phyloP scores from a whole-genome alignment of 2,888 invertebrate genomes.

The Tipula confusa region DNA sequence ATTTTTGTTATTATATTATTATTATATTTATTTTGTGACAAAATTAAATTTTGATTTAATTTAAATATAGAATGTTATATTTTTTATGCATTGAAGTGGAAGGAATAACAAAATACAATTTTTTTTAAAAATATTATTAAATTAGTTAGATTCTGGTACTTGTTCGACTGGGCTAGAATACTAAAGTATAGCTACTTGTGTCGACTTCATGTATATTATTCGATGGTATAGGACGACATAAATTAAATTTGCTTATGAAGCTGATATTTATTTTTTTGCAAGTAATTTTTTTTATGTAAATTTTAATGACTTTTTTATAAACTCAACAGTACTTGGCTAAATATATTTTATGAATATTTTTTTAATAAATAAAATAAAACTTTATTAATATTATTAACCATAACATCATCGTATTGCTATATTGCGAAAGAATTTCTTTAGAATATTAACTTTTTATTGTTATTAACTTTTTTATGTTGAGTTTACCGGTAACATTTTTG shows the following conservation, averaged over 20 bases:
- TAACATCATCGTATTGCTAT: too few species aligned
- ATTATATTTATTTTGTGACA: not conserved
- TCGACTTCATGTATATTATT: too few species aligned
- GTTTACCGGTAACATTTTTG: too few species aligned
- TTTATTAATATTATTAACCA: too few species aligned
- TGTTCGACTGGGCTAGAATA: not conserved
- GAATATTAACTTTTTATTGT: too few species aligned
- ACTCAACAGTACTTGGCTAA: too few species aligned
- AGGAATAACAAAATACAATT: not conserved
- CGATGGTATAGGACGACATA: not conserved
- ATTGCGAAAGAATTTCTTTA: too few species aligned
- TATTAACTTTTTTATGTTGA: too few species aligned
- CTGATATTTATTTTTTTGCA: not conserved
- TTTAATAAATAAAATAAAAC: too few species aligned
- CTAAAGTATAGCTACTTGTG: not conserved
- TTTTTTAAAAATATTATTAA: not conserved
- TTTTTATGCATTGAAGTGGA: not conserved
- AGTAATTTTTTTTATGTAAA: not conserved
- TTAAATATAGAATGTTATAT: not conserved
- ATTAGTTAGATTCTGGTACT: not conserved
- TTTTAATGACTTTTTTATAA: not conserved
- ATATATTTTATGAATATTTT: too few species aligned
- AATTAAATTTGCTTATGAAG: not conserved
- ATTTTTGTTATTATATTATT: not conserved
- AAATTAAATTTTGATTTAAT: not conserved